Base-by-base conservation (phyloP, 2,113 vertebrate species). In the Melanocharis versteri region DNA sequence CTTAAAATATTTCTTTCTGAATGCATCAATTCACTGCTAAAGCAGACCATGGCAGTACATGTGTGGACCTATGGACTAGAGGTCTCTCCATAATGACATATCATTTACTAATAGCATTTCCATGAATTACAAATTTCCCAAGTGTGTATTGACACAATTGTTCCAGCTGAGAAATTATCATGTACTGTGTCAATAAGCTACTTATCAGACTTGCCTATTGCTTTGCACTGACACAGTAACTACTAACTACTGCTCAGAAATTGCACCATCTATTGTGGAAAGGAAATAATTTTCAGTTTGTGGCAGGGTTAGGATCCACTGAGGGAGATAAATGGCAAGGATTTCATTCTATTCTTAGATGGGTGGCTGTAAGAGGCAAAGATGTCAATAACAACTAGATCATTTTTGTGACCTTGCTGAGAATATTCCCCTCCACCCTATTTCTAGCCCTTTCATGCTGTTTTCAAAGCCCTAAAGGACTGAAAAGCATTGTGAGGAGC, bases 351-450 rank as follows among this genome's bases (percentile, higher is more conserved):
- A 22, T 87, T 88, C 90, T 92, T 81, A 82, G 69, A 84, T 61
- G 42, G 65, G 64, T 87, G 31, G n/a, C 45, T 94, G 80, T 83
- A 84, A 89, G 69, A 93, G 44, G 40, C 44, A 94, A 95, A 90
- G 89, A 94, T 94, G 87, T 84, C 96, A 93, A 91, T 96, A 94
- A 96, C 82, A 78, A 66, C 91, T 78, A 81, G 77, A 91, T 92
- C 83, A 62, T 79, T 89, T 90, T 64, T 81, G 86, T 92, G 95
- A 96, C 94, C 93, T 95, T 91, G 72, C 44, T 37, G 83, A 56
- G 56, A 78, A 58, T 81, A 66, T 58, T 94, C 51, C 56, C 47
- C 61, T 94, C 80, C 69, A 66, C 33, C 60, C 68, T 82, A 56
- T 87, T 95, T 92, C 86, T 71, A 81, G 58, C 27, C 56, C 27